Percentiles rank a stretch among this genome's conserved stretches.
Evolutionary conservation across 1,140 invertebrate species (phyloP).

Genomic region (Nixonia krombeini): DNA sequence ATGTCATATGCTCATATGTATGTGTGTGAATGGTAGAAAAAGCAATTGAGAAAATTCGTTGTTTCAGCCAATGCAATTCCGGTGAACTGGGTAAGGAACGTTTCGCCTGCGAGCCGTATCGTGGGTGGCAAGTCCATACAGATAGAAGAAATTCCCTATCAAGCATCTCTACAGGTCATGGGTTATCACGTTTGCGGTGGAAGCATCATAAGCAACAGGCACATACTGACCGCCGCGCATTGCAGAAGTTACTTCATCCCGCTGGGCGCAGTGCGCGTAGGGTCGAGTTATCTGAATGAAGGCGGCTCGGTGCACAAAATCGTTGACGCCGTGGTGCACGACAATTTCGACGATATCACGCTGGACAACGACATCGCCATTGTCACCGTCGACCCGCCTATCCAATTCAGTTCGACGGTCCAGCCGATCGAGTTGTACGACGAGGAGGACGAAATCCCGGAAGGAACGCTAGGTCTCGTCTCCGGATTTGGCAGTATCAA

Average conservation of each 20-base stretch:
- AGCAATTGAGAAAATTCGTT: too few relatives aligned
- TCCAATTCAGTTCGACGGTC: constrained; percentile 4
- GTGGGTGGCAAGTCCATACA: constrained; percentile 27
- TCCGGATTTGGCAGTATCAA: not conserved
- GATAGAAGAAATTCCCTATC: constrained; percentile 21
- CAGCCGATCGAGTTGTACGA: constrained; percentile 11
- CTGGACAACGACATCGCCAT: constrained; percentile 21
- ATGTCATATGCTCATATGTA: too few relatives aligned
- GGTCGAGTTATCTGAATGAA: not conserved
- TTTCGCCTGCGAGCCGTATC: too few relatives aligned
- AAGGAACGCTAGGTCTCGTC: not conserved
- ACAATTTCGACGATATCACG: not conserved
- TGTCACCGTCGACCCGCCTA: constrained; percentile 14
- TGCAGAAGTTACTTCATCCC: constrained; percentile 37
- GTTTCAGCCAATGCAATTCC: too few relatives aligned
- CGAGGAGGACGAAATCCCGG: not conserved
- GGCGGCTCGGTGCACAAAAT: constrained; percentile 23
- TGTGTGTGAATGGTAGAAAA: too few relatives aligned
- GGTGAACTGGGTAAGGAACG: too few relatives aligned
- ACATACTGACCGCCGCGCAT: constrained; percentile 69
- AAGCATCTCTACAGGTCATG: constrained; percentile 11
- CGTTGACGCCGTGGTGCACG: not conserved
- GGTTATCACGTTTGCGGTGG: constrained; percentile 63
- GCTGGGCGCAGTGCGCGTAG: too few relatives aligned
- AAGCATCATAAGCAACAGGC: constrained; percentile 63